Conservation (phyloP, 2,113 vertebrate species). For the Fukomys damarensis region DNA sequence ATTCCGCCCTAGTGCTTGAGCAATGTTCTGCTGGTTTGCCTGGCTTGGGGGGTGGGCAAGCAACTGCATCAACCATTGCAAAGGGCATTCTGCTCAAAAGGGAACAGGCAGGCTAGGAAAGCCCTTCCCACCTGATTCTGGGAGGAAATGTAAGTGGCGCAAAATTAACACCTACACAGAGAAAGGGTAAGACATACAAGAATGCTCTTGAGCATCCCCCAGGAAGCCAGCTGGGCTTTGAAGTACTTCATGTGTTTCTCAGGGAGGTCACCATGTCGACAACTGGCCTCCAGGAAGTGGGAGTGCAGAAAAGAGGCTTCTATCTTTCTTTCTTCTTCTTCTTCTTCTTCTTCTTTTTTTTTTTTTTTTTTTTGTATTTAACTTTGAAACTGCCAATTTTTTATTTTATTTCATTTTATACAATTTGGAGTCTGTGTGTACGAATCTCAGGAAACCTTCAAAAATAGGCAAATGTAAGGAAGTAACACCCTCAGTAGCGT, state of each 20-base stretch:
- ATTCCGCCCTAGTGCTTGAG: slow-evolving; percentile 13
- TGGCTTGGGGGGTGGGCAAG: neutral
- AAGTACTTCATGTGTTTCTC: neutral
- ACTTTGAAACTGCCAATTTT: neutral
- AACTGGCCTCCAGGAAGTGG: neutral
- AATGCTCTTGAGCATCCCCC: neutral
- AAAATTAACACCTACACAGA: neutral
- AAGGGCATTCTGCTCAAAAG: slow-evolving; percentile 15
- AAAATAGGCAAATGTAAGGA: neutral
- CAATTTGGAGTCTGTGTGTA: neutral
- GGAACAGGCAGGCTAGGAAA: neutral
- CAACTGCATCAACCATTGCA: neutral
- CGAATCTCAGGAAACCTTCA: neutral
- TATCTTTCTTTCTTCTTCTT: too few species aligned
- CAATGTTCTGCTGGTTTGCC: slow-evolving; percentile 58
- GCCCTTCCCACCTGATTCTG: slow-evolving; percentile 39
- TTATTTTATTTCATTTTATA: neutral
- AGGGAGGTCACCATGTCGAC: neutral
- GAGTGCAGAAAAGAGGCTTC: neutral
- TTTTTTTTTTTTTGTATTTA: neutral
- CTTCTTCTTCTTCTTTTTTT: neutral
- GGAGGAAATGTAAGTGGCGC: slow-evolving; percentile 1
- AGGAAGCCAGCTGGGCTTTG: neutral
- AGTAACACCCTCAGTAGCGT: neutral
- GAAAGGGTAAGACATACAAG: neutral